Conservation (phyloP, 2,888 invertebrate species). For the Sesia bembeciformis region DNA sequence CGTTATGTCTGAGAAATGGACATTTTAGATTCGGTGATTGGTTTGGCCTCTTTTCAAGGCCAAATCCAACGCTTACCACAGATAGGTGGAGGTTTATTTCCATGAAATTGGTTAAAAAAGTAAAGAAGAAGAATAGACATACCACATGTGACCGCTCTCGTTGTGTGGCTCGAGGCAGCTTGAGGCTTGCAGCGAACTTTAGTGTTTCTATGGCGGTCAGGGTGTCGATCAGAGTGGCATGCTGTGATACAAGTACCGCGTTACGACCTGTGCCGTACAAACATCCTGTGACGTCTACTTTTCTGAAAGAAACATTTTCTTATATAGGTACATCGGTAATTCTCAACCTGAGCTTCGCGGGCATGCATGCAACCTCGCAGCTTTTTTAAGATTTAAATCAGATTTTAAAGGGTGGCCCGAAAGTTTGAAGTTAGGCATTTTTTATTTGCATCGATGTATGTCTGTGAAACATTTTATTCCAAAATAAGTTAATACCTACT, state of each 20-base stretch:
- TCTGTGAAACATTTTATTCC: too few species aligned
- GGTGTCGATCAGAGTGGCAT: slow-evolving; percentile 85
- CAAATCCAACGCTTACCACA: neutral
- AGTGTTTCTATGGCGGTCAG: slow-evolving; percentile 90
- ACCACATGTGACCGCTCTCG: slow-evolving; percentile 41
- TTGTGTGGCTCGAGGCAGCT: slow-evolving; percentile 67
- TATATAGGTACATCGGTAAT: too few species aligned
- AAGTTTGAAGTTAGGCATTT: too few species aligned
- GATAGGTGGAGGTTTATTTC: neutral
- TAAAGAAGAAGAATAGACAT: slow-evolving; percentile 6
- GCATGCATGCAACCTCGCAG: too few species aligned
- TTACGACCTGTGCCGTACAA: slow-evolving; percentile 81
- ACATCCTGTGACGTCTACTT: slow-evolving; percentile 72
- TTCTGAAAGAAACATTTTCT: slow-evolving; percentile 30
- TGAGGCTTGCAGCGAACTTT: slow-evolving; percentile 88
- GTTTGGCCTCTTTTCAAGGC: too few species aligned
- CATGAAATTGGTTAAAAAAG: neutral
- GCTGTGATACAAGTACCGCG: slow-evolving; percentile 87
- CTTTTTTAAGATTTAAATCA: too few species aligned
- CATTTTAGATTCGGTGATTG: too few species aligned
- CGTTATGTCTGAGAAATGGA: too few species aligned
- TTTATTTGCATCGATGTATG: too few species aligned
- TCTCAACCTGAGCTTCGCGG: too few species aligned
- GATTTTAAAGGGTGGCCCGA: too few species aligned
- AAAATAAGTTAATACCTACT: too few species aligned